Conservation (phyloP, 2,888 invertebrate genomes). For the Pharmacophagus antenor region DNA sequence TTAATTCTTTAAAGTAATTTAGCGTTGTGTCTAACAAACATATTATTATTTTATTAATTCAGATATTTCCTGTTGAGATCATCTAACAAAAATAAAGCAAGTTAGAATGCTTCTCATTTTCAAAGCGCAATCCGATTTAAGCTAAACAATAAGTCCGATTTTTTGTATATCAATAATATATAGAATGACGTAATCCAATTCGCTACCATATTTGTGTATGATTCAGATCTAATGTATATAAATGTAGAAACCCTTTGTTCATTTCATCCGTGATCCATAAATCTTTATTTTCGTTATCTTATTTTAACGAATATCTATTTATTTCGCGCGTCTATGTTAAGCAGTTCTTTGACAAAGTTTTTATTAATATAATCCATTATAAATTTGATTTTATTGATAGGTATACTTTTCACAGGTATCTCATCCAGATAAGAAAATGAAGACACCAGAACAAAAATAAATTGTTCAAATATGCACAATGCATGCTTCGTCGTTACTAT, state of each 20-base stretch:
- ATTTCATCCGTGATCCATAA: background rate
- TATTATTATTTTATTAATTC: too few relatives aligned
- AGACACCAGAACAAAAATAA: constrained; percentile 39
- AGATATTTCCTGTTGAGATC: background rate
- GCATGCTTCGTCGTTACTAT: background rate
- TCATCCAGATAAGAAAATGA: constrained; percentile 44
- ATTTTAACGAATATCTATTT: too few relatives aligned
- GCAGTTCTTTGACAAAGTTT: background rate
- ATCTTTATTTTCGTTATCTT: too few relatives aligned
- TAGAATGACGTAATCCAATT: too few relatives aligned
- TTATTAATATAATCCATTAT: background rate
- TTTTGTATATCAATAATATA: background rate
- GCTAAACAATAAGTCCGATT: background rate
- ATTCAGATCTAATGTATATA: background rate
- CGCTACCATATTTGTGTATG: too few relatives aligned
- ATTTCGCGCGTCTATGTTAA: background rate
- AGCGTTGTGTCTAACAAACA: too few relatives aligned
- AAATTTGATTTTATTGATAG: constrained; percentile 11
- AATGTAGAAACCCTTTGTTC: background rate
- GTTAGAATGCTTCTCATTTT: background rate
- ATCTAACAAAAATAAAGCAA: background rate
- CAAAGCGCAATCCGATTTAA: background rate
- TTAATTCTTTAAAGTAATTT: too few relatives aligned
- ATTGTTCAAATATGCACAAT: constrained; percentile 18
- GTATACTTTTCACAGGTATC: constrained; percentile 48